These are phyloP conservation scores for Bombus confusus DNA, from an alignment of 1,140 invertebrate genomes.

Conservation along the genomic window DNA sequence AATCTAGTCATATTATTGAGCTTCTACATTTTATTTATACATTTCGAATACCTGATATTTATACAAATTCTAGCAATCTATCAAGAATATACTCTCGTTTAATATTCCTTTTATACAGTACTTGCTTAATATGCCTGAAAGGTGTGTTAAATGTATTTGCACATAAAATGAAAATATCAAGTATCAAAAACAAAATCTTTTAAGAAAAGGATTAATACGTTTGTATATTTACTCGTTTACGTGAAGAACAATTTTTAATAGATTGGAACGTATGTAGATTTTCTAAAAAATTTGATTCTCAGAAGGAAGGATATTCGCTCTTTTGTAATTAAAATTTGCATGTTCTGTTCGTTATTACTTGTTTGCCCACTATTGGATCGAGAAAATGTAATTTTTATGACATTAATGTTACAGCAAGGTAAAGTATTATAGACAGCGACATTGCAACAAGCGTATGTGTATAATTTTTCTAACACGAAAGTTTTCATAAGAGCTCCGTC, in stretches of 20 bases:
- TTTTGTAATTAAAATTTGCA: not conserved
- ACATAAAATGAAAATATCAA: too few species aligned
- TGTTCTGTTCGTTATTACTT: not conserved
- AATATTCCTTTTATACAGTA: too few species aligned
- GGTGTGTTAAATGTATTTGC: not conserved
- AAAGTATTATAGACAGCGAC: not conserved
- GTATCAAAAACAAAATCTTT: not conserved
- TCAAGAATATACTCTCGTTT: not conserved
- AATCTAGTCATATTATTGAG: too few species aligned
- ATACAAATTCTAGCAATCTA: conserved; percentile 13
- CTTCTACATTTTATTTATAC: not conserved
- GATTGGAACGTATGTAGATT: not conserved
- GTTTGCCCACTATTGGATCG: not conserved
- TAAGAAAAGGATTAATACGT: not conserved
- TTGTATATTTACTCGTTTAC: not conserved
- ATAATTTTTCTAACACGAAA: not conserved
- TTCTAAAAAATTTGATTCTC: too few species aligned
- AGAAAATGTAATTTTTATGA: not conserved
- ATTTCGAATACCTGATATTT: not conserved
- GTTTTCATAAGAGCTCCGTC: too few species aligned
- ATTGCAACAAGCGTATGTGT: not conserved
- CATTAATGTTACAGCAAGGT: not conserved
- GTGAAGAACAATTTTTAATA: not conserved
- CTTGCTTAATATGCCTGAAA: not conserved
- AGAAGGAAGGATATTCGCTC: too few species aligned